phyloP scores from a whole-genome alignment of 2,113 vertebrate genomes.

The Brachyhypopomus occidentalis region DNA sequence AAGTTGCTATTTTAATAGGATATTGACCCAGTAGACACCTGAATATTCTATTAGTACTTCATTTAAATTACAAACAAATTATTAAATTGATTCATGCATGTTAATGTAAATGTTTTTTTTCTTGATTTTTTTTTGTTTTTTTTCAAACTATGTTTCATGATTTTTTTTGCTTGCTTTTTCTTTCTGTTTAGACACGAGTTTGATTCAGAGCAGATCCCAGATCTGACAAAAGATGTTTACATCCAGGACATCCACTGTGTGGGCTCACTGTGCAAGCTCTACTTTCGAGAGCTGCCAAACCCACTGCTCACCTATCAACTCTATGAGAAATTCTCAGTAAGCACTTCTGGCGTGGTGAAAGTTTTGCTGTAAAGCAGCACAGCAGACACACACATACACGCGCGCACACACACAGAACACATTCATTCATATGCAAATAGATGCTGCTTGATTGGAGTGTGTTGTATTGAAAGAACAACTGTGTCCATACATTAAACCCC shows the following conservation, averaged over 20 bases:
- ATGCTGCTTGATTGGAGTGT: background rate
- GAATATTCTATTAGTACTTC: too few relatives aligned
- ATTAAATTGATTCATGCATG: too few relatives aligned
- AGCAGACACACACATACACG: background rate
- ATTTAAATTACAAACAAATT: too few relatives aligned
- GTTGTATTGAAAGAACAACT: slow-evolving; percentile 17
- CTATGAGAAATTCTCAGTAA: slow-evolving; percentile 98
- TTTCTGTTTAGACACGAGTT: slow-evolving; percentile 86
- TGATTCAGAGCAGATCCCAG: slow-evolving; percentile 96
- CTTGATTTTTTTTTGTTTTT: too few relatives aligned
- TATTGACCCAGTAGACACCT: too few relatives aligned
- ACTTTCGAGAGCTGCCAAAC: slow-evolving; percentile 97
- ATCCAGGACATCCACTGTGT: slow-evolving; percentile 98
- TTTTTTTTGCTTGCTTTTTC: background rate
- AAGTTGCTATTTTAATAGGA: too few relatives aligned
- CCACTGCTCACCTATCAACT: slow-evolving; percentile 97
- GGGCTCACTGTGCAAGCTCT: slow-evolving; percentile 96
- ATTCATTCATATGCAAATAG: background rate
- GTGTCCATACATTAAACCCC: background rate
- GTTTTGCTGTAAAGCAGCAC: background rate
- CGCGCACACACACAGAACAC: too few relatives aligned
- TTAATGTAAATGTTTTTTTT: too few relatives aligned
- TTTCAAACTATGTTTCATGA: background rate
- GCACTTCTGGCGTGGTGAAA: slow-evolving; percentile 51
- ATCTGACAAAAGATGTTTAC: slow-evolving; percentile 98